Evolutionary conservation across 2,113 vertebrate genomes (phyloP), one percentile per base, ranked within the genome.

Genomic region (Silurus asotus): DNA sequence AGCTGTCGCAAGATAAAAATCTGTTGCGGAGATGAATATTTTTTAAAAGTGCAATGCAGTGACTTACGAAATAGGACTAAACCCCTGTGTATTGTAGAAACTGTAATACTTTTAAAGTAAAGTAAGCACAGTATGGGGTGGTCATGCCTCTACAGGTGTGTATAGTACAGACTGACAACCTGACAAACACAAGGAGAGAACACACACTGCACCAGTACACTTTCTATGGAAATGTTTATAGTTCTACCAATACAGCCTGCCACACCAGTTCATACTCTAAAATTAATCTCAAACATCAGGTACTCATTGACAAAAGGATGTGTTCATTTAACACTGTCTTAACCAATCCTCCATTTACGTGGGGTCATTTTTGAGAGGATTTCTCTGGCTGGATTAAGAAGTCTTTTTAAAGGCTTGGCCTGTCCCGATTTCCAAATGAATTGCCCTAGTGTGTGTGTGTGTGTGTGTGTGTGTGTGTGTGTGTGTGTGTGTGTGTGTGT

Each of bases 341-440:
- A 81, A 37, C 37, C 37, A 37, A 37, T 37, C 37, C 2, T 37
- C 37, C 37, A 37, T 37, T 37, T 72, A 88, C 78, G 75, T 78
- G 48, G 51, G 76, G 69, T 81, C 45, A 69, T 82, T 70, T 67
- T 53, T 59, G 11, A 74, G 61, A 81, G 70, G 53, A 14, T 85
- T 88, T 58, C 56, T 61, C 23, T 45, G 13, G 49, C 70, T 88
- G 81, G 79, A 79, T 62, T 77, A 88, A 85, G 84, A 89, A 90
- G 84, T 80, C n/a, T 23, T 37, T 86, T 89, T 67, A 77, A 76
- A 83, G 65, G 48, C 59, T 15, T 77, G 20, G 19, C 62, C 75
- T 8, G 55, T 48, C 19, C 8, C 76, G 53, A 8, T 23, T 78
- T 85, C 28, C 59, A 83, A 81, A 51, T 55, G 25, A 49, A 72